phyloP scores from a whole-genome alignment of 1,140 invertebrate genomes.

The Dolichoris vasculosae region DNA sequence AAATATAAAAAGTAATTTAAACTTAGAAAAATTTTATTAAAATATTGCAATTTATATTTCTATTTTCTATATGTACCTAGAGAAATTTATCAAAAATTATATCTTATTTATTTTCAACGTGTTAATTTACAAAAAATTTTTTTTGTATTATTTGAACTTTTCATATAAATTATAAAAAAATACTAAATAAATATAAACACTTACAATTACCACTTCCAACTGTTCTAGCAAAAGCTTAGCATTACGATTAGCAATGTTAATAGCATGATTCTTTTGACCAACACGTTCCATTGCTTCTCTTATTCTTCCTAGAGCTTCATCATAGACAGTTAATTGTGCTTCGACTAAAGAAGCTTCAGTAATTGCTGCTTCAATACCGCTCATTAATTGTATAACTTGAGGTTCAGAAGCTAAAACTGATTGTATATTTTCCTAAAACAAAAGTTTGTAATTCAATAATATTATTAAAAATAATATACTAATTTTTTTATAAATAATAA shows the following conservation, averaged over 20 bases:
- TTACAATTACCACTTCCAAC: conserved; percentile 87
- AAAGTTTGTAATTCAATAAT: background rate
- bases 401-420: conserved; percentile 89
- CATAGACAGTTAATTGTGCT: conserved; percentile 82
- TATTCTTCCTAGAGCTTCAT: conserved; percentile 87
- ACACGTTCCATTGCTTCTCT: conserved; percentile 91
- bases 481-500: too few relatives aligned
- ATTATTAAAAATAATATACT: too few relatives aligned
- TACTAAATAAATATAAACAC: conserved; percentile 57
- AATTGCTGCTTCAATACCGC: conserved; percentile 87
- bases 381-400: conserved; percentile 89
- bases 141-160: background rate
- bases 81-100: too few relatives aligned
- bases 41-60: too few relatives aligned
- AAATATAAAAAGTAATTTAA: too few relatives aligned
- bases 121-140: background rate
- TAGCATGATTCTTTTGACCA: conserved; percentile 92
- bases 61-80: too few relatives aligned
- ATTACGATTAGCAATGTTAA: conserved; percentile 90
- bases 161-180: conserved; percentile 20
- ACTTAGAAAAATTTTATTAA: too few relatives aligned
- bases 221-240: conserved; percentile 86
- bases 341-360: conserved; percentile 86
- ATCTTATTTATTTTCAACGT: background rate
- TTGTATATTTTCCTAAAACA: conserved; percentile 85